Conservation (phyloP, 1,140 invertebrate genomes). For the Ctenoplectra terminalis region DNA sequence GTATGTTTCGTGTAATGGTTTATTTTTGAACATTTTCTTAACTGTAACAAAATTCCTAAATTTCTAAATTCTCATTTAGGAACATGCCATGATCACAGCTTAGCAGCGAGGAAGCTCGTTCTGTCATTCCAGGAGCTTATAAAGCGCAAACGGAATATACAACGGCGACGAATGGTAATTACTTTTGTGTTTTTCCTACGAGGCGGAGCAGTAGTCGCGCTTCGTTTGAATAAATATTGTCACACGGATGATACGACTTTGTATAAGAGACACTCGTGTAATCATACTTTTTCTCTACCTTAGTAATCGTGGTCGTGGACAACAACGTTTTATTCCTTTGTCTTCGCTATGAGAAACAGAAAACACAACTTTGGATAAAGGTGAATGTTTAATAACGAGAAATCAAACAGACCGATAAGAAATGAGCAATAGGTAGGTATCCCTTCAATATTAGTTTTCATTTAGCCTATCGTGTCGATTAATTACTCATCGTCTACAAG, state of each 20-base stretch:
- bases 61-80: slow-evolving; percentile 7
- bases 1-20: not conserved
- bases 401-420: not conserved
- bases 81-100: not conserved
- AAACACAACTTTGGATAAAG: not conserved
- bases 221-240: slow-evolving; percentile 34
- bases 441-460: not conserved
- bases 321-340: not conserved
- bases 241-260: not conserved
- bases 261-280: not conserved
- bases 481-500: slow-evolving; percentile 15
- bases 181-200: slow-evolving; percentile 14
- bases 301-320: not conserved
- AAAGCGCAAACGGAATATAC: slow-evolving; percentile 31
- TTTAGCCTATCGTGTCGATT: not conserved
- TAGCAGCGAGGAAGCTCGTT: not conserved
- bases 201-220: not conserved
- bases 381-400: not conserved
- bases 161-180: slow-evolving; percentile 30
- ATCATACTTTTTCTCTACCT: not conserved
- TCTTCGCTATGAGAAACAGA: not conserved
- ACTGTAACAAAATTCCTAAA: not conserved
- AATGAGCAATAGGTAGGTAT: not conserved
- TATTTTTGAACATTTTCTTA: not conserved
- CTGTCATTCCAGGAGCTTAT: not conserved